Base-by-base conservation (phyloP, 1,140 invertebrate genomes). In the Pachyrhynchus sulphureomaculatus region DNA sequence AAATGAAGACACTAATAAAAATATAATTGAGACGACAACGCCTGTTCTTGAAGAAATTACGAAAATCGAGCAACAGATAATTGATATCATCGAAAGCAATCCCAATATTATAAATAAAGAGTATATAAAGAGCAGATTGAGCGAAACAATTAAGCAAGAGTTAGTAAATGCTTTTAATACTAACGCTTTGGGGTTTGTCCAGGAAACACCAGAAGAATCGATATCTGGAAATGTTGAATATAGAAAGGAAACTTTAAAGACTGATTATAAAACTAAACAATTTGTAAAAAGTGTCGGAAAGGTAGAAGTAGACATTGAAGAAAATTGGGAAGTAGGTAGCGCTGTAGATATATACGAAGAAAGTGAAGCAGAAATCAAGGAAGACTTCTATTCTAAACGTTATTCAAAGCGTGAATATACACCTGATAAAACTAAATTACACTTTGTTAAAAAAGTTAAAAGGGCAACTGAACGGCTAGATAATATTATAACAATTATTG, bases 401-500 rank as follows among this genome's bases (percentile, higher is more conserved):
- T 8, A 20, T 24, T 24, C 58, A 26, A 60, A 42, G 24, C 47
- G 41, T n/a, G 45, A 29, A 26, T 18, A 67, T 10, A n/a, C 29
- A 13, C 13, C 56, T n/a, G 52, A 67, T 32, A 64, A 69, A 29
- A 36, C 62, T n/a, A 61, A 66, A 23, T 36, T 64, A n/a, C 51
- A 45, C 15, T 66, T 69, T 41, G 64, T 63, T 13, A 60, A 70
- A 36, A 66, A 69, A 23, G 69, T 70, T 42, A 62, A 68, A 15
- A 65, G 62, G 21, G 72, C 72, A 2, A 70, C 70, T 29, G 65
- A 69, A 23, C 72, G 69, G 36, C 66, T 67, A 4, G 67, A 71
- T 32, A 72, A 72, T 36, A 59, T 75, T 24, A 73, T 79, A 56
- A 73, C 72, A 47, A 77, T 78, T 10, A 79, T 81, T 1, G 78